Evolutionary conservation across 1,140 invertebrate species (phyloP).

Genomic region (Drosophila ercepeae): DNA sequence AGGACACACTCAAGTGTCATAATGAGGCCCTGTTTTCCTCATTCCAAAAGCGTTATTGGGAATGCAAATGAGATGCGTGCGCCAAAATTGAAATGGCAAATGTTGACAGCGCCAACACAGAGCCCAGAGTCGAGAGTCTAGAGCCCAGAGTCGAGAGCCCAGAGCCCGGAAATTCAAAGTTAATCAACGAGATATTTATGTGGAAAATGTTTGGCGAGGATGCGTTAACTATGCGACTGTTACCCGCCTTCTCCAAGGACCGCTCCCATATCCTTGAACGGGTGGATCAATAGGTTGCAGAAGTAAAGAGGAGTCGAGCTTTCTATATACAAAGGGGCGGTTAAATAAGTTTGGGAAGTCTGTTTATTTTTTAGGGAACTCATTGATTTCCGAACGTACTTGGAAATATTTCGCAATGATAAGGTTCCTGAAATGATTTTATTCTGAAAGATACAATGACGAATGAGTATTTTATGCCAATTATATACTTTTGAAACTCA

Average conservation of each 20-base stretch:
- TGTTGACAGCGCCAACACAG: constrained; percentile 53
- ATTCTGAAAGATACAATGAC: too few relatives aligned
- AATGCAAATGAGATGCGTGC: constrained; percentile 64
- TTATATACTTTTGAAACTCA: not conserved
- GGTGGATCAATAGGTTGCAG: constrained; percentile 33
- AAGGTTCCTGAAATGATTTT: not conserved
- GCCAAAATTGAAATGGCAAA: constrained; percentile 64
- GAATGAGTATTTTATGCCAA: too few relatives aligned
- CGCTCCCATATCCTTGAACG: not conserved
- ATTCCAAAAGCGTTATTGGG: constrained; percentile 29
- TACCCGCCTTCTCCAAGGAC: not conserved
- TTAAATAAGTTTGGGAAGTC: too few relatives aligned
- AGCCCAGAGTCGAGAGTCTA: not conserved
- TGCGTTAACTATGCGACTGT: constrained; percentile 30
- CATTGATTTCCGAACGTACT: not conserved
- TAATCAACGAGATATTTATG: constrained; percentile 67
- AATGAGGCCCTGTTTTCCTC: constrained; percentile 28
- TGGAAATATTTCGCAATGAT: not conserved
- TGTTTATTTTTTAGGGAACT: too few relatives aligned
- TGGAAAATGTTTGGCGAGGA: constrained; percentile 34
- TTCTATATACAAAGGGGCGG: not conserved
- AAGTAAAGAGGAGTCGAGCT: not conserved
- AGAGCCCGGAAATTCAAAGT: constrained; percentile 47
- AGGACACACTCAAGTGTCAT: constrained; percentile 35
- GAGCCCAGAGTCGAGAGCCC: not conserved